Base-by-base conservation (phyloP, 1,140 invertebrate genomes). In the Eumeta japonica region DNA sequence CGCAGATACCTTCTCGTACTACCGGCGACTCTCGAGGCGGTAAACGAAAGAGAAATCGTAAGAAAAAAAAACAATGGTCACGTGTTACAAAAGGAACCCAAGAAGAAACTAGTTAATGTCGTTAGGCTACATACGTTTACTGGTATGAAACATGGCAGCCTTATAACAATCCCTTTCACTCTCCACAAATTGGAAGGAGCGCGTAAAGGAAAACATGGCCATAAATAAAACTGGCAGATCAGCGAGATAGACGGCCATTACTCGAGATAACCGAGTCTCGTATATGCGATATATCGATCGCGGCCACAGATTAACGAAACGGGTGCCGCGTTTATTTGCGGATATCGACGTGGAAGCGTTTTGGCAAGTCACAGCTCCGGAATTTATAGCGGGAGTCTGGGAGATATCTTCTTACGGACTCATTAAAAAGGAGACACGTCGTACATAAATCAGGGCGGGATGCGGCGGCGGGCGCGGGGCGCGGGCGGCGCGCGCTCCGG, bases 121-220 rank as follows among this genome's bases (percentile, higher is more conserved):
- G 62, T 72, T 24, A 66, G 65, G 56, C 66, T 72, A 67, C 59
- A 73, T 65, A 68, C 68, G 65, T 73, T 73, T 73, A 70, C 68
- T 66, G 62, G 58, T 64, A 70, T 68, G 64, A 73, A 73, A 70
- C 60, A 73, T 70, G 62, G 65, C 64, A 68, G 58, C 46, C 58
- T 68, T 59, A 73, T 73, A 73, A 73, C 65, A 71, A 68, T 73
- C 62, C 66, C 60, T 73, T 73, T 73, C 66, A 71, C 68, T 71
- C 66, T 71, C 61, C 65, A 65, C 66, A 73, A 71, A 74, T 71
- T 71, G 66, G 62, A 62, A 65, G 60, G 50, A 71, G 60, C 66
- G 63, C 64, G 65, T 70, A 70, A 72, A 71, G 62, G 61, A 72
- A 70, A 74, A 72, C 63, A 70, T 59, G 66, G 55, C 57, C 54